Conservation (phyloP, 2,888 invertebrate species). For the Linyphia triangularis region DNA sequence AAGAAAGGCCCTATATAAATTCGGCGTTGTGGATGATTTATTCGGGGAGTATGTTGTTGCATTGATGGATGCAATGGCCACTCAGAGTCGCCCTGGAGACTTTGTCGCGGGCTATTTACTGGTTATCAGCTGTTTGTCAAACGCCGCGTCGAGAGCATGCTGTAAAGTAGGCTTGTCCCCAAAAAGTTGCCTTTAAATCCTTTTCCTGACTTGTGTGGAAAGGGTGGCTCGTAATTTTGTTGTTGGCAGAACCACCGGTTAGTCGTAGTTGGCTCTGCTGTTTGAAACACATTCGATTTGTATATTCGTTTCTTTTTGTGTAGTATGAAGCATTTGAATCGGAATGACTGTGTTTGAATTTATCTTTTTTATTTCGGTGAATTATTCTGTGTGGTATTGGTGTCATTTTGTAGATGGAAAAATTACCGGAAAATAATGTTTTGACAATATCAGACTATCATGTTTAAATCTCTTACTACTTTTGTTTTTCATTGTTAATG, state of each 20-base stretch:
- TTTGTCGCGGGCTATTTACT: constrained; percentile 63
- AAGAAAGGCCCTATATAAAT: constrained; percentile 50
- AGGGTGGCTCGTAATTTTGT: constrained; percentile 2
- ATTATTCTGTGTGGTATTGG: too few species aligned
- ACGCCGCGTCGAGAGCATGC: constrained; percentile 13
- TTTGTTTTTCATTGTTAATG: too few species aligned
- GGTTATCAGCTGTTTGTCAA: constrained; percentile 61
- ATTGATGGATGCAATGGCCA: constrained; percentile 68
- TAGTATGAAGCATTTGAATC: background rate
- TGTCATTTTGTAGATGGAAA: too few species aligned
- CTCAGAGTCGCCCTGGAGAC: constrained; percentile 67
- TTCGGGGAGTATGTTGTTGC: constrained; percentile 5
- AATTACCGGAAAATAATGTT: too few species aligned
- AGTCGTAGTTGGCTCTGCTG: background rate
- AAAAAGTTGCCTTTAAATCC: constrained; percentile 37
- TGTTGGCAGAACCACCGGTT: background rate
- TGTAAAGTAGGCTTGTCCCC: constrained; percentile 42
- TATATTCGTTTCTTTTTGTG: background rate
- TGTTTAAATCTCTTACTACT: too few species aligned
- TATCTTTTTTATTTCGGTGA: background rate
- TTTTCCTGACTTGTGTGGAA: constrained; percentile 1
- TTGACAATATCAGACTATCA: too few species aligned
- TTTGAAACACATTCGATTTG: too few species aligned
- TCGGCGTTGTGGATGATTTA: constrained; percentile 57
- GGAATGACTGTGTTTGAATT: background rate